Percentiles rank a stretch among this genome's conserved stretches.
Evolutionary conservation across 2,113 vertebrate species (phyloP).

Genomic region (Orcinus orca): DNA sequence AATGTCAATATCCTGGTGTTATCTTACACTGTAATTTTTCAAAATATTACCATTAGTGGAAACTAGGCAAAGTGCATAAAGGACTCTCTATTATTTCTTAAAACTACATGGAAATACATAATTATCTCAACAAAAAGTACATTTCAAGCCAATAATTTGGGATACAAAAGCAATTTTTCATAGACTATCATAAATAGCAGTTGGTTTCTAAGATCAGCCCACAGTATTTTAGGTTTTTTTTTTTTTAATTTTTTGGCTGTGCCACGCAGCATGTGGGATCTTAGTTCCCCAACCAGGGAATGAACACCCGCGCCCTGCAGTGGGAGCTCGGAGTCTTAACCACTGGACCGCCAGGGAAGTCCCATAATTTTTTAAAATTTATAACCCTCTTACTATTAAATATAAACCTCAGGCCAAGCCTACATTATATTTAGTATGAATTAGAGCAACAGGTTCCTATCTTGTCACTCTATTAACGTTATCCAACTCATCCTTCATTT

Average conservation of each 20-base stretch:
- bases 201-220: not conserved
- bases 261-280: not conserved
- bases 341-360: not conserved
- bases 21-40: not conserved
- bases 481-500: not conserved
- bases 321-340: not conserved
- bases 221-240: not conserved
- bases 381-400: not conserved
- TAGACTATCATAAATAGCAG: not conserved
- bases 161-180: slow-evolving; percentile 15
- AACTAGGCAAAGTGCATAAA: not conserved
- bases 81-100: not conserved
- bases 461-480: not conserved
- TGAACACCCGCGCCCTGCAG: not conserved
- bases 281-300: not conserved
- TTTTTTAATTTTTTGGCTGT: not conserved
- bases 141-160: not conserved
- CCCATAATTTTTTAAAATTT: not conserved
- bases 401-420: not conserved
- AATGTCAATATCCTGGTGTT: not conserved
- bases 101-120: not conserved
- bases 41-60: not conserved
- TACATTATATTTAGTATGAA: not conserved
- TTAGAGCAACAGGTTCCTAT: not conserved
- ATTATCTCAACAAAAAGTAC: not conserved